Evolutionary conservation across 2,888 invertebrate species (phyloP), one percentile per base, ranked within the genome.

Genomic region (Allygus modestus): DNA sequence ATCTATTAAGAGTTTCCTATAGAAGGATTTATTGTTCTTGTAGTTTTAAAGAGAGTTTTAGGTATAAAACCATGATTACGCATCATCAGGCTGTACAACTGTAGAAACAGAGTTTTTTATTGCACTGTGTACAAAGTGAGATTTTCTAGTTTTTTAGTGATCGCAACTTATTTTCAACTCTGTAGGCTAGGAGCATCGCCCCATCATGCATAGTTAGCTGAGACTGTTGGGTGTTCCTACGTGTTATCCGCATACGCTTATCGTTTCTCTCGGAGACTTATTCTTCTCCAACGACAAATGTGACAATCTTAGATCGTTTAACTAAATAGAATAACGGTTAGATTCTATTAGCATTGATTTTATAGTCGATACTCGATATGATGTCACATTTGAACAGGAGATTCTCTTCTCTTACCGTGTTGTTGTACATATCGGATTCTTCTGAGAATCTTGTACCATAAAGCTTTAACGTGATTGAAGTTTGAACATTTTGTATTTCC

Each of bases 61-160:
- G 65, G 73, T 73, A 73, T 41, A 73, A 73, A 73, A 73, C 73
- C 20, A 73, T 41, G 73, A 73, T 37, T 28, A 79, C 7, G 37
- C 79, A 79, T 79, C 79, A 79, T 58, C 79, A 58, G 79, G 79
- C 79, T 79, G 79, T 79, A 51, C 79, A 79, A 79, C 58, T 79
- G 79, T 79, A 79, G 79, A 46, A 77, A 77, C 75, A 77, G 75
- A 77, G 51, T 77, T 77, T 77, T 71, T 77, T 77, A 77, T 46
- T 46, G 46, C 46, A 77, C 46, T 51, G 28, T 73, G 73, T 77
- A 77, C 75, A 77, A 77, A 77, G 43, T 77, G 71, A 71, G 71
- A 41, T 71, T 71, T 71, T 71, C 71, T 71, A 71, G 71, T 46
- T 77, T 77, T 77, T 77, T 43, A 65, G 65, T 28, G 28, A 65